Evolutionary conservation across 1,140 invertebrate genomes (phyloP).

Genomic region (Drosophila baimaii): DNA sequence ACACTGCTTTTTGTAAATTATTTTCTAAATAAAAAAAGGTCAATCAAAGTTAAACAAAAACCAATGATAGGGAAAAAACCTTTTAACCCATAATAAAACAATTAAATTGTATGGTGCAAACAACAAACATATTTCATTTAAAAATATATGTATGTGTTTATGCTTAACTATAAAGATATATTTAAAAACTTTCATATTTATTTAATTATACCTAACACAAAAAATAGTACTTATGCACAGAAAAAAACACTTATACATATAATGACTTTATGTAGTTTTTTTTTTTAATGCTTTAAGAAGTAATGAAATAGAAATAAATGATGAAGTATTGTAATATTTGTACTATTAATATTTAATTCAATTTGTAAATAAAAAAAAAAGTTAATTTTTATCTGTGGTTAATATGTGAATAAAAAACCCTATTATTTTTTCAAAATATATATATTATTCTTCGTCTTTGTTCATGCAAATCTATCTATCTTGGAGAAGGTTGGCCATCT

Average conservation of each 20-base stretch:
- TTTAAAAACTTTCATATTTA: neutral
- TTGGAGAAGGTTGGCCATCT: conserved; percentile 2
- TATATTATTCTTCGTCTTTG: neutral
- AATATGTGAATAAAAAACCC: neutral
- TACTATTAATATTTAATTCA: neutral
- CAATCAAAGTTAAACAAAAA: neutral
- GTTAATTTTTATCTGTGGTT: too few species aligned
- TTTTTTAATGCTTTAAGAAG: neutral
- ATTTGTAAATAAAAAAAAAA: too few species aligned
- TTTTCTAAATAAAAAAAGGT: neutral
- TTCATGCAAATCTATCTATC: neutral
- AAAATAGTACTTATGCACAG: neutral
- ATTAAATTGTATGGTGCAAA: conserved; percentile 1
- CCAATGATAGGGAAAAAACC: neutral
- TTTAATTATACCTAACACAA: neutral
- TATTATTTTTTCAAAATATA: neutral
- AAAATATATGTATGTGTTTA: neutral
- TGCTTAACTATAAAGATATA: neutral
- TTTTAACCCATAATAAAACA: neutral
- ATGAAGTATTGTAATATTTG: neutral
- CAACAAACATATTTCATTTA: conserved; percentile 6
- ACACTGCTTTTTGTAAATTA: neutral
- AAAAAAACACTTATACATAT: neutral
- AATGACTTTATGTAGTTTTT: neutral
- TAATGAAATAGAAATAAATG: neutral